Evolutionary conservation across 2,888 invertebrate genomes (phyloP).

Genomic region (Hermodice carunculata): DNA sequence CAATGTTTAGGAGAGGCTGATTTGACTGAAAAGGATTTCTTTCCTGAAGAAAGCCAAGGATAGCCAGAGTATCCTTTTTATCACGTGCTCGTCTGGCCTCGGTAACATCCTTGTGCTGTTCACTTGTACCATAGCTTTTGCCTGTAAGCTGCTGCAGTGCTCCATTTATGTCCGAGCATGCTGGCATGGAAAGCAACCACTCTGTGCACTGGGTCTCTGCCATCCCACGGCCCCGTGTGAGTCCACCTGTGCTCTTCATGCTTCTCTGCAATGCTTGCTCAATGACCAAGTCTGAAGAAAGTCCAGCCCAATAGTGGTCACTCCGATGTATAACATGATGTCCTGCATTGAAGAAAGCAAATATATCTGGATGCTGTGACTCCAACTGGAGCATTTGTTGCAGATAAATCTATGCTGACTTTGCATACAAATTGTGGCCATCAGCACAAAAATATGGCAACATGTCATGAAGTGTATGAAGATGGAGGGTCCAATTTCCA

Average conservation of each 20-base stretch:
- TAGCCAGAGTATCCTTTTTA: slow-evolving; percentile 19
- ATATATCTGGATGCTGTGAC: slow-evolving; percentile 23
- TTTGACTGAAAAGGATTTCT: slow-evolving; percentile 35
- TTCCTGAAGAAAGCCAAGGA: slow-evolving; percentile 26
- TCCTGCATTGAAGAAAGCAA: slow-evolving; percentile 17
- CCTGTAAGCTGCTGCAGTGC: slow-evolving; percentile 23
- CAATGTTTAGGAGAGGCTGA: slow-evolving; percentile 37
- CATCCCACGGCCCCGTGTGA: not conserved
- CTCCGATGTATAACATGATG: not conserved
- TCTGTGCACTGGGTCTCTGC: slow-evolving; percentile 18
- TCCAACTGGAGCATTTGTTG: slow-evolving; percentile 5
- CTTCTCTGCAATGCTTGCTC: slow-evolving; percentile 3
- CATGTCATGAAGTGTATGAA: no score
- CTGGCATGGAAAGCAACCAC: slow-evolving; percentile 31
- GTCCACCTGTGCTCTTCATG: slow-evolving; percentile 3
- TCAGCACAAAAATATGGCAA: no score
- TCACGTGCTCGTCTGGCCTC: slow-evolving; percentile 27
- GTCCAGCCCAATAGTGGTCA: slow-evolving; percentile 1
- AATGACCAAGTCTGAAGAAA: slow-evolving; percentile 3
- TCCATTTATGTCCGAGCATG: slow-evolving; percentile 21
- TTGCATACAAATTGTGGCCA: no score
- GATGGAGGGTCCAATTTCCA: no score
- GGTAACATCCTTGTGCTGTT: slow-evolving; percentile 17
- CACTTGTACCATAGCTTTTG: slow-evolving; percentile 5
- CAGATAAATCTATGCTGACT: no score